Percentiles rank a stretch among this genome's conserved stretches.
phyloP scores from a whole-genome alignment of 2,888 invertebrate species.

The Chorisops tibialis region DNA sequence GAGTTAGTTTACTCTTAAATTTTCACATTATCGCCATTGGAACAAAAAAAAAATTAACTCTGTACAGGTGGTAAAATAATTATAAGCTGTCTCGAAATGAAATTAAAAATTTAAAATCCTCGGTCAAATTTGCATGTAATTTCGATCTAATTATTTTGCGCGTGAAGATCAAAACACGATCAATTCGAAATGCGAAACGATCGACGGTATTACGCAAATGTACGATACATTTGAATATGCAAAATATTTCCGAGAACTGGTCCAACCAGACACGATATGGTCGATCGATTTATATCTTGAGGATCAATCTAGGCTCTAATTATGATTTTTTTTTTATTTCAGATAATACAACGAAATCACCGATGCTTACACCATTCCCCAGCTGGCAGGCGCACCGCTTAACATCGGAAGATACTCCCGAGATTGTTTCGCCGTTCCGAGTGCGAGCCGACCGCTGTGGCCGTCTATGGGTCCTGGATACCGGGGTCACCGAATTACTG shows the following conservation, averaged over 20 bases:
- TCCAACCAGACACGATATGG: neutral
- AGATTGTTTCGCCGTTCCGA: conserved; percentile 71
- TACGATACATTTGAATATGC: neutral
- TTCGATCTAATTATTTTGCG: too few species aligned
- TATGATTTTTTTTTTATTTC: conserved; percentile 43
- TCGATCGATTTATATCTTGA: neutral
- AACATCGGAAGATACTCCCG: conserved; percentile 55
- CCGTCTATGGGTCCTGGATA: conserved; percentile 76
- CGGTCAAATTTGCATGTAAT: too few species aligned
- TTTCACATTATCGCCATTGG: too few species aligned
- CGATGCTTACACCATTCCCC: conserved; percentile 72
- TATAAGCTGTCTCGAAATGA: too few species aligned
- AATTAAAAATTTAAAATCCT: too few species aligned
- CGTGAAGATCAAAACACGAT: too few species aligned
- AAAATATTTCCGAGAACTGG: neutral
- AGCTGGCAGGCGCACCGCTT: conserved; percentile 74
- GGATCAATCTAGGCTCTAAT: neutral
- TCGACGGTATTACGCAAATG: too few species aligned
- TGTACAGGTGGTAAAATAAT: too few species aligned
- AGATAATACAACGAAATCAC: conserved; percentile 65
- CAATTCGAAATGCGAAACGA: too few species aligned
- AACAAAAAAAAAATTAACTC: too few species aligned
- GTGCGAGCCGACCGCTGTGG: conserved; percentile 72
- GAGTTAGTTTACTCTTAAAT: too few species aligned
- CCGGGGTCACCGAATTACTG: conserved; percentile 64